Percentiles rank a stretch among this genome's conserved stretches.
These are phyloP conservation scores for Nyctereutes procyonoides DNA, from an alignment of 2,113 vertebrate genomes.

Conservation along the genomic window DNA sequence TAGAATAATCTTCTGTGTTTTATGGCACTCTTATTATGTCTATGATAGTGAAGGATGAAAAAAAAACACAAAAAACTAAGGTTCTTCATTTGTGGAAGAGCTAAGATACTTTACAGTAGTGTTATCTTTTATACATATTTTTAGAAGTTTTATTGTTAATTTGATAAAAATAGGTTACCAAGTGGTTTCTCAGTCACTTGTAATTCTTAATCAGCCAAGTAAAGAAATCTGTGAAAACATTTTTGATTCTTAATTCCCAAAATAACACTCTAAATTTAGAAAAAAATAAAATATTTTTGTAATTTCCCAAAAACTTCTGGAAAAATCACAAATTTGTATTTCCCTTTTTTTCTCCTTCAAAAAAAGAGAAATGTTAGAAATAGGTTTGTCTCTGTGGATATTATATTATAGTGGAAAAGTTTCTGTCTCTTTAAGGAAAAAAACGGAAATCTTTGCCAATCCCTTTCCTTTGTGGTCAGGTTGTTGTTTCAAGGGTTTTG, in stretches of 20 bases:
- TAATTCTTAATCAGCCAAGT: not conserved
- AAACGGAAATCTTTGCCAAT: not conserved
- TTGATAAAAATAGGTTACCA: constrained; percentile 3
- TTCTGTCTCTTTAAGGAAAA: not conserved
- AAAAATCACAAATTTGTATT: not conserved
- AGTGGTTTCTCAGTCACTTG: not conserved
- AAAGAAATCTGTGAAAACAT: not conserved
- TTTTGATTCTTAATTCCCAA: not conserved
- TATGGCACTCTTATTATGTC: not conserved
- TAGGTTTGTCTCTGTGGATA: not conserved
- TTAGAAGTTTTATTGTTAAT: not conserved
- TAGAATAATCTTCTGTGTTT: not conserved
- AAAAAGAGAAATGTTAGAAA: not conserved
- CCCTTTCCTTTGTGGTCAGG: not conserved
- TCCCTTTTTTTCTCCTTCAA: not conserved
- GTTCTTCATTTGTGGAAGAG: not conserved
- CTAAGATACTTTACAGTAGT: not conserved
- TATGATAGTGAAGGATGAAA: not conserved
- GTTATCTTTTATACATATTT: not conserved
- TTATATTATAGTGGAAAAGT: not conserved
- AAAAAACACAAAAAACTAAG: not conserved
- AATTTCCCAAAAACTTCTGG: not conserved
- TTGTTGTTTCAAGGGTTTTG: not conserved
- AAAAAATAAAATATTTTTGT: not conserved
- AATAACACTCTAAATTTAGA: constrained; percentile 5